phyloP scores from a whole-genome alignment of 2,797 vertebrate genomes.

The Parauchenoglanis punctatus region DNA sequence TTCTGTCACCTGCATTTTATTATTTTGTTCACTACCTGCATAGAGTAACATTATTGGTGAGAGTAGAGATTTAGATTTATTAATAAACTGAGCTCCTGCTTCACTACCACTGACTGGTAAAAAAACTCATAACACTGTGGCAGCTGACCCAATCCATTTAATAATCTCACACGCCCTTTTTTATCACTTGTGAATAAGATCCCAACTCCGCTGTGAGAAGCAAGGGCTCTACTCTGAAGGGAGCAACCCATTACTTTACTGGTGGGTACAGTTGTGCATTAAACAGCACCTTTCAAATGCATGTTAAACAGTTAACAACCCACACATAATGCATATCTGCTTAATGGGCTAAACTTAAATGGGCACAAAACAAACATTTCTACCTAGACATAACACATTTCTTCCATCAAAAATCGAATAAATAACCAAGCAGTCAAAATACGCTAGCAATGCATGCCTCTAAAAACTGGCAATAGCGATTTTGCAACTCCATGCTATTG shows the following conservation, averaged over 20 bases:
- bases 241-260: background rate
- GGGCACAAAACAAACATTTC: too few relatives aligned
- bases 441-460: too few relatives aligned
- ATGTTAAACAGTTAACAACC: too few relatives aligned
- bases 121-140: background rate
- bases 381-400: too few relatives aligned
- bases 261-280: background rate
- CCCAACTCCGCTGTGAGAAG: background rate
- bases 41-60: background rate
- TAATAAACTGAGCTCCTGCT: background rate
- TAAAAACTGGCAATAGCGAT: too few relatives aligned
- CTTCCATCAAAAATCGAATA: too few relatives aligned
- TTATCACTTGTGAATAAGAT: background rate
- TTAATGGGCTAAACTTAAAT: too few relatives aligned
- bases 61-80: background rate
- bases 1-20: background rate
- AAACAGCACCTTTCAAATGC: too few relatives aligned
- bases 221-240: background rate
- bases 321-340: too few relatives aligned
- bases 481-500: too few relatives aligned
- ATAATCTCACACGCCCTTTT: background rate
- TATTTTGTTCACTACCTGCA: background rate
- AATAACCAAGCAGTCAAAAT: too few relatives aligned
- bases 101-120: background rate
- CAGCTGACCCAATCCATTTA: background rate